A percentile compares a stretch with the other conserved stretches of the same genome.
phyloP scores from a whole-genome alignment of 1,140 invertebrate genomes.

The Drosophila athabasca region DNA sequence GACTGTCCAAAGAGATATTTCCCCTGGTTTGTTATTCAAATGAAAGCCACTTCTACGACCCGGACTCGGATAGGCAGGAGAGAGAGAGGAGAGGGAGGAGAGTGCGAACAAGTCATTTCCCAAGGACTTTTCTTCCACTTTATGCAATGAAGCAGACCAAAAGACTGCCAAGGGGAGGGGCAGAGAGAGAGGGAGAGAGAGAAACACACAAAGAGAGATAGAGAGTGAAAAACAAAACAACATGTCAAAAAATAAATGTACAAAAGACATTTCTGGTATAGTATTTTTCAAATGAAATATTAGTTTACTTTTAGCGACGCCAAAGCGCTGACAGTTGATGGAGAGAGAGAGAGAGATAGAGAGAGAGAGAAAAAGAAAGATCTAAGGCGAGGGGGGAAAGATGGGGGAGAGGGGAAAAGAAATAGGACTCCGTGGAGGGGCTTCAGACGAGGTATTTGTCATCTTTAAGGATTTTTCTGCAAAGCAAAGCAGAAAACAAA shows the following conservation, averaged over 20 bases:
- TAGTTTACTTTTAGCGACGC: constrained; percentile 77
- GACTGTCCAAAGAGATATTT: constrained; percentile 57
- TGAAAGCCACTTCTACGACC: neutral
- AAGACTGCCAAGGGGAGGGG: neutral
- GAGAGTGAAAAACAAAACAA: constrained; percentile 74
- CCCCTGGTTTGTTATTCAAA: constrained; percentile 71
- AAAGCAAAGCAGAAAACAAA: constrained; percentile 69
- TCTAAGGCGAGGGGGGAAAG: neutral
- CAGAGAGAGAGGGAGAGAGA: neutral
- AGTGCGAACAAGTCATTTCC: constrained; percentile 43
- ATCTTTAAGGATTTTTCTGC: constrained; percentile 79
- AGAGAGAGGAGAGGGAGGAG: constrained; percentile 47
- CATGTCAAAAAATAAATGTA: constrained; percentile 80
- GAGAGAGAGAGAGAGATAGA: constrained; percentile 1
- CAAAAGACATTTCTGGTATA: constrained; percentile 77
- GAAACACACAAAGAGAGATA: neutral
- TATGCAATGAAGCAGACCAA: constrained; percentile 62
- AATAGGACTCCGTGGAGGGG: neutral
- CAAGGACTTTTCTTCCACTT: constrained; percentile 70
- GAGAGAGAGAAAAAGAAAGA: neutral
- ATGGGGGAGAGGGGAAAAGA: neutral
- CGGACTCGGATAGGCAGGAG: no score
- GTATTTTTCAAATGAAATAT: constrained; percentile 79
- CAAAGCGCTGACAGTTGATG: constrained; percentile 70
- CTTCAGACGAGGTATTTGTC: constrained; percentile 65